A percentile compares a stretch with the other conserved stretches of the same genome.
Conservation (phyloP, 2,113 vertebrate genomes). For the Sylvietta virens region DNA sequence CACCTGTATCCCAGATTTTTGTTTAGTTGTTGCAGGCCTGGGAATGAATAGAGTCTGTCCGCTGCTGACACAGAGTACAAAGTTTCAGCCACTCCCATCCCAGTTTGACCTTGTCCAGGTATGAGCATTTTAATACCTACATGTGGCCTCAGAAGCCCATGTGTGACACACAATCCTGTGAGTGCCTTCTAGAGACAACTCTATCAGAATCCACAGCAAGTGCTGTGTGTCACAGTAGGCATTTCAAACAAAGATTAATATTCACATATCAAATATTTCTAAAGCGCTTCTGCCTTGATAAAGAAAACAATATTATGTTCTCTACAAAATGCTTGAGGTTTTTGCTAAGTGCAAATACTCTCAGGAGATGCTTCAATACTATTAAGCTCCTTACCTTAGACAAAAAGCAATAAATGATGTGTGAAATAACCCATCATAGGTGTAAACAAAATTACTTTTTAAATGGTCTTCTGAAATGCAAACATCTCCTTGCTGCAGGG, state of each 20-base stretch:
- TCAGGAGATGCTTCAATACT: not conserved
- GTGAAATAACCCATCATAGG: not conserved
- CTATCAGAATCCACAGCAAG: not conserved
- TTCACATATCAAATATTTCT: not conserved
- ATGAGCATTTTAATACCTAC: not conserved
- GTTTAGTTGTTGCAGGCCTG: not conserved
- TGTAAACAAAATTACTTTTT: not conserved
- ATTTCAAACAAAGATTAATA: not conserved
- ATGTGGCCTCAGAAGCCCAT: not conserved
- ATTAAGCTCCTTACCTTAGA: not conserved
- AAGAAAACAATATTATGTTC: not conserved
- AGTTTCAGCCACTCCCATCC: not conserved
- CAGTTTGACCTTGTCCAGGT: not conserved
- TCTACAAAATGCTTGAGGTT: not conserved
- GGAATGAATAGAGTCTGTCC: not conserved
- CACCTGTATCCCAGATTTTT: not conserved
- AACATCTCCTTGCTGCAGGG: not conserved
- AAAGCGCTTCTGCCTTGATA: not conserved
- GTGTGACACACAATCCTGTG: not conserved
- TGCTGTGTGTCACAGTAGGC: fast-evolving
- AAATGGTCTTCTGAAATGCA: not conserved
- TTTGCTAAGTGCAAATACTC: not conserved
- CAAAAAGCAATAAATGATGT: not conserved
- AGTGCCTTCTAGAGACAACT: not conserved
- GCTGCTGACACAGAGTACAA: not conserved